A percentile compares a stretch with the other conserved stretches of the same genome.
Evolutionary conservation across 2,888 invertebrate species (phyloP).

Genomic region (Sarcophaga caerulescens): DNA sequence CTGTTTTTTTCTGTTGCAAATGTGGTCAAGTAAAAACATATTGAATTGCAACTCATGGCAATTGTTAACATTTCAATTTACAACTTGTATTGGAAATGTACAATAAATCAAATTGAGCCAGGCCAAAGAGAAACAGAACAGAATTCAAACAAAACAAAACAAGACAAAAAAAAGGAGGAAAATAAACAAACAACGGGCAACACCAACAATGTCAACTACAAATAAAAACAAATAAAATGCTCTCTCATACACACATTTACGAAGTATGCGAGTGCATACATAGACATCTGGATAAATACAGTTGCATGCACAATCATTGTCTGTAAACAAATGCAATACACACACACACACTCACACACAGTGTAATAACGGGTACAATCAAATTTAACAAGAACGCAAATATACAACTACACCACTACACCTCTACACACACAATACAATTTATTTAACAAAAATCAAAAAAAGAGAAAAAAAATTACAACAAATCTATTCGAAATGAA

Average conservation of each 20-base stretch:
- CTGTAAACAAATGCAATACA: conserved; percentile 38
- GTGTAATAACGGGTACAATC: conserved; percentile 53
- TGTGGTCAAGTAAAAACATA: conserved; percentile 55
- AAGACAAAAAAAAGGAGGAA: conserved; percentile 1
- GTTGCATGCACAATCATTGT: conserved; percentile 40
- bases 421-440: conserved; percentile 33
- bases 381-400: conserved; percentile 61
- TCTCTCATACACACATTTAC: background rate
- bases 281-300: conserved; percentile 24
- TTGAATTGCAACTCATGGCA: conserved; percentile 55
- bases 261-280: background rate
- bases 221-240: conserved; percentile 45
- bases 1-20: conserved; percentile 26
- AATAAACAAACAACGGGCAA: background rate
- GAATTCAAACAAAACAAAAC: conserved; percentile 23
- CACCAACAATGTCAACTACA: conserved; percentile 39
- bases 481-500: conserved; percentile 1
- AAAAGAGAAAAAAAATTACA: conserved; percentile 32
- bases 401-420: conserved; percentile 26
- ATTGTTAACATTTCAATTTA: conserved; percentile 69
- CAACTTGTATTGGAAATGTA: conserved; percentile 65
- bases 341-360: background rate
- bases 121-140: conserved; percentile 13
- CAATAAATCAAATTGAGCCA: conserved; percentile 63
- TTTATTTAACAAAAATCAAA: conserved; percentile 43